Conservation (phyloP, 2,797 vertebrate genomes). For the Phataginus tricuspis region DNA sequence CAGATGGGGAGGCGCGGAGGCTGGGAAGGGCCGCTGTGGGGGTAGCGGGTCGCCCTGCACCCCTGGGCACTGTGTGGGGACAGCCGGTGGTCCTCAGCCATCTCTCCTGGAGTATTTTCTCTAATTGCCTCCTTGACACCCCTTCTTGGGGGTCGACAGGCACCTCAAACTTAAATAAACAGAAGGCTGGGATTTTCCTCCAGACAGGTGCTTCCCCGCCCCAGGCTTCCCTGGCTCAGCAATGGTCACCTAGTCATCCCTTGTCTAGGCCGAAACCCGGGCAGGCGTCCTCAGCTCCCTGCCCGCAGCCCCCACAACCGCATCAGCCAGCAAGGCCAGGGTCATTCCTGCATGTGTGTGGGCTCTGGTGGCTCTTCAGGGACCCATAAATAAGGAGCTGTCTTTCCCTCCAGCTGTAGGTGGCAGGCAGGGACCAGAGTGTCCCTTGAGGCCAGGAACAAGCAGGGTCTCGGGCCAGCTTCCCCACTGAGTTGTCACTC, state of each 20-base stretch:
- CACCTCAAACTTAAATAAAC: neutral
- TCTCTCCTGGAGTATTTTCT: neutral
- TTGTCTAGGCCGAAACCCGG: neutral
- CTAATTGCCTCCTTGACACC: neutral
- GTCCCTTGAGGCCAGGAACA: fast-evolving
- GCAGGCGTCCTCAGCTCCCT: neutral
- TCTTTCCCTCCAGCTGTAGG: neutral
- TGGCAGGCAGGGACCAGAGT: neutral
- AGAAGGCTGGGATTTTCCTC: neutral
- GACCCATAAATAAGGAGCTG: fast-evolving
- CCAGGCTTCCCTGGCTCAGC: neutral
- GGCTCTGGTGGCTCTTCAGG: neutral
- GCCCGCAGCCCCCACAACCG: neutral
- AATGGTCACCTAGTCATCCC: fast-evolving
- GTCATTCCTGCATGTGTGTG: neutral
- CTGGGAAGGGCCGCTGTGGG: neutral
- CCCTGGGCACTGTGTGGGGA: neutral
- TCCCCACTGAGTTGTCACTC: too few species aligned
- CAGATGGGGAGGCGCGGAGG: too few species aligned
- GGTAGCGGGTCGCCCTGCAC: fast-evolving
- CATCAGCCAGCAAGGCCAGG: neutral
- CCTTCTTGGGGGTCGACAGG: neutral
- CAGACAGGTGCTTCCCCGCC: neutral
- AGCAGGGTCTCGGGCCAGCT: neutral
- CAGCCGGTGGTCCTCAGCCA: neutral